Evolutionary conservation across 64 coral and sea anemone species (phyloP), one percentile per base, ranked within the genome.

Genomic region (Montipora sp.): DNA sequence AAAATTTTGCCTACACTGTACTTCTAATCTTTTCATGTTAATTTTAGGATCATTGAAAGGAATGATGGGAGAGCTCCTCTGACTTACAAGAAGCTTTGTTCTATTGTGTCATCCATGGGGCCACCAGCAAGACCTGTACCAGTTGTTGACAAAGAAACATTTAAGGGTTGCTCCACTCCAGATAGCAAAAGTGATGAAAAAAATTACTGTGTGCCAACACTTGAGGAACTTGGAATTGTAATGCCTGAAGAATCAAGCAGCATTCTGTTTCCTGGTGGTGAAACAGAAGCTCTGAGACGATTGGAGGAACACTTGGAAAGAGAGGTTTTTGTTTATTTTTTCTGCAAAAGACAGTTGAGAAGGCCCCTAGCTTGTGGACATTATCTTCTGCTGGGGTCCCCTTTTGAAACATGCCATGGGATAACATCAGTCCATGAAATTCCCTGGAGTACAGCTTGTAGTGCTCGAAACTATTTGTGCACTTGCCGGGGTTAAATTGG

Each of bases 1-100:
- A 68, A 13, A 16, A 18, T 20, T 68, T 12, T n/a, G 8, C 1
- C 8, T 68, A 18, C 4, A 4, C 14, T 23, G 20, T 21, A 7
- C 9, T 63, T n/a, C 68, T 36, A 36, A 36, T 36, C 36, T 36
- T 36, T 36, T 36, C 36, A 36, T 36, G 36, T 36, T 36, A 36
- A 27, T 74, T 74, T 36, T 18, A 93, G 91, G 74, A 78, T 93
- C 24, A 73, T 93, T 47, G 65, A 63, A 20, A 93, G 88, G 45
- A 93, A 88, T 79, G 78, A 50, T 48, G 91, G 84, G 15, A 73
- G 16, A 70, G 83, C 91, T 60, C 91, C 91, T 9, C 36, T 86
- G 74, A 88, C 91, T 9, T 93, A 93, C 23, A 93, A 93, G 27
- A 93, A 63, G 36, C 66, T 93, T 59, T 86, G 86, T n/a, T 81